Conservation (phyloP, 2,797 vertebrate species). For the Cynopterus sphinx region DNA sequence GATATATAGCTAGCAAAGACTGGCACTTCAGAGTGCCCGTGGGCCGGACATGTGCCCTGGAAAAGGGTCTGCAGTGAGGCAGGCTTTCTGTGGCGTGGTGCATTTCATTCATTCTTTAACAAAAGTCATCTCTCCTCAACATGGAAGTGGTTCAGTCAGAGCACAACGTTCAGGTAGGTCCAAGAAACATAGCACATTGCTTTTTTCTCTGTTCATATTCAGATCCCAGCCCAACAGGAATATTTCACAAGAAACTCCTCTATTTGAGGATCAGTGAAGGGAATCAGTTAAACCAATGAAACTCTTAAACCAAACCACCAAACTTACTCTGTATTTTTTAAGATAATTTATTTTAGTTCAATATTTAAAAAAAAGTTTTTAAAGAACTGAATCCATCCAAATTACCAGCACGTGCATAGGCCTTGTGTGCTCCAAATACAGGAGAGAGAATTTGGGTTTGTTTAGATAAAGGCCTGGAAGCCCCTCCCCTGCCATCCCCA, state of each 20-base stretch:
- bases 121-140: background rate
- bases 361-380: background rate
- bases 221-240: conserved; percentile 8
- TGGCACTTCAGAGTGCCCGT: background rate
- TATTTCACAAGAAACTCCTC: conserved; percentile 8
- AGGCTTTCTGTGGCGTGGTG: background rate
- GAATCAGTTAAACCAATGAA: conserved; percentile 18
- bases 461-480: background rate
- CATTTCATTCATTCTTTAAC: conserved; percentile 19
- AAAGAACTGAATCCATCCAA: background rate
- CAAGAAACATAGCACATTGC: background rate
- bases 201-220: background rate
- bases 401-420: background rate
- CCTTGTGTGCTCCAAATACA: conserved; percentile 1
- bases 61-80: background rate
- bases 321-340: conserved; percentile 43
- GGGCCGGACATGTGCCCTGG: background rate
- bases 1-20: conserved; percentile 22
- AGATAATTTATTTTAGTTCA: conserved; percentile 56
- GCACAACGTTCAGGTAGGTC: background rate
- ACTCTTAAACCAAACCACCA: conserved; percentile 34
- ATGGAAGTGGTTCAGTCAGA: background rate
- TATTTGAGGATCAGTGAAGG: background rate
- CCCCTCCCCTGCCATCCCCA: background rate
- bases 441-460: background rate